phyloP scores from a whole-genome alignment of 1,140 invertebrate genomes.

The Orussus abietinus region DNA sequence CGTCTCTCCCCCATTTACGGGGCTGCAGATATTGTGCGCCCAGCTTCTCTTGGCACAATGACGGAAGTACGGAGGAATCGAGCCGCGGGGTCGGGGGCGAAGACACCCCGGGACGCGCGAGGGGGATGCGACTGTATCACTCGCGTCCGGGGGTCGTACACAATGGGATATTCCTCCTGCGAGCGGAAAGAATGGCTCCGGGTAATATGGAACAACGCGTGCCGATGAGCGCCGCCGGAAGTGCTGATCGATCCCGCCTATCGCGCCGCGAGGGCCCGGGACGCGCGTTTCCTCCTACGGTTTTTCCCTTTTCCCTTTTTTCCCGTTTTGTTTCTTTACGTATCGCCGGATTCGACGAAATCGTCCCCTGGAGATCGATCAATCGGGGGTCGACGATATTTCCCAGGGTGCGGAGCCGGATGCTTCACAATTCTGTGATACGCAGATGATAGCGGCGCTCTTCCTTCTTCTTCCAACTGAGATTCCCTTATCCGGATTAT shows the following conservation, averaged over 20 bases:
- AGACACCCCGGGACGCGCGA: neutral
- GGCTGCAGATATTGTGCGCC: neutral
- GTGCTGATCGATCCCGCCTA: constrained; percentile 40
- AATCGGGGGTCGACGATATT: too few relatives aligned
- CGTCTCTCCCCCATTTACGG: constrained; percentile 7
- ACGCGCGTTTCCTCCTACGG: too few relatives aligned
- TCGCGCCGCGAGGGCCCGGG: too few relatives aligned
- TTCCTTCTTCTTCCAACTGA: too few relatives aligned
- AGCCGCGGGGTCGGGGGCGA: constrained; percentile 10
- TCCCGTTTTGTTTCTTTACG: too few relatives aligned
- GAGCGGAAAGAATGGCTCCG: constrained; percentile 47
- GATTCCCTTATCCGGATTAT: too few relatives aligned
- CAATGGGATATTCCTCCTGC: constrained; percentile 29
- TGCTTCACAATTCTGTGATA: too few relatives aligned
- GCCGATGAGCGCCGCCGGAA: constrained; percentile 46
- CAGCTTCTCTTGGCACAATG: constrained; percentile 9
- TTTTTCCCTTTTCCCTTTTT: too few relatives aligned
- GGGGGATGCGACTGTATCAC: constrained; percentile 28
- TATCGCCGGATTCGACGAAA: too few relatives aligned
- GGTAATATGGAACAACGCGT: constrained; percentile 44
- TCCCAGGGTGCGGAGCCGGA: too few relatives aligned
- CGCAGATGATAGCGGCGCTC: too few relatives aligned
- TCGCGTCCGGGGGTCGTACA: constrained; percentile 32
- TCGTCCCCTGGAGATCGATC: too few relatives aligned
- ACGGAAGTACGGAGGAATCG: constrained; percentile 20